Base-by-base conservation (phyloP, 2,113 vertebrate species). In the Thalassarche chlororhynchos region DNA sequence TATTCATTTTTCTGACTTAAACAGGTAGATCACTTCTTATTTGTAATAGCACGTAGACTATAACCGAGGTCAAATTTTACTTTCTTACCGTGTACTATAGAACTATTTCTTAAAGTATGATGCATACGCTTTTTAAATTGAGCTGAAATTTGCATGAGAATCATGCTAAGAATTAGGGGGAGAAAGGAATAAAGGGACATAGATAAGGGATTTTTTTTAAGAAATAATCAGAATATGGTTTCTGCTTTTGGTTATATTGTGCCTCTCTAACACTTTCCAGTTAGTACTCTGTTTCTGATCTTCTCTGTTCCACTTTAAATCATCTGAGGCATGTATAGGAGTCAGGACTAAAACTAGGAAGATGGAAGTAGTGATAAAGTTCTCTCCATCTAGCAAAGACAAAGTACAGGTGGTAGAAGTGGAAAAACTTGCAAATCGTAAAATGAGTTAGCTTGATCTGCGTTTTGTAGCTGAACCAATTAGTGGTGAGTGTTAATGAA, bases 391-490 rank as follows among this genome's bases (percentile, higher is more conserved):
- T 49, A 42, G 51, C 28, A 36, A 70, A 64, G 74, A 31, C 7
- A 11, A 87, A 42, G 36, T 69, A 12, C 12, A 14, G 20, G 4
- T 60, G 14, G 14, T 55, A 38, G 10, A 57, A 61, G 10, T 47
- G 18, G 24, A 69, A 52, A 38, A n/a, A 24, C 14, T 42, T 65
- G 40, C 11, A 34, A 61, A 18, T 83, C 11, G 1, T 32, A 34
- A 16, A 26, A 32, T 0, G 3, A 14, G 5, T 74, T 21, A 24
- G 7, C 40, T 74, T 13, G 11, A 16, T 32, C 10, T 65, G 34
- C 0, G 0, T 95, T 65, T 74, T 64, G 3, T 19, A 66, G n/a
- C 7, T 2, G 4, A 32, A 36, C 4, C 5, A 28, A 4, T 71
- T 54, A 65, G 57, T 40, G 34, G 10, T 52, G 57, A 42, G 19